Evolutionary conservation across 1,140 invertebrate genomes (phyloP).

Genomic region (Spodoptera litura): DNA sequence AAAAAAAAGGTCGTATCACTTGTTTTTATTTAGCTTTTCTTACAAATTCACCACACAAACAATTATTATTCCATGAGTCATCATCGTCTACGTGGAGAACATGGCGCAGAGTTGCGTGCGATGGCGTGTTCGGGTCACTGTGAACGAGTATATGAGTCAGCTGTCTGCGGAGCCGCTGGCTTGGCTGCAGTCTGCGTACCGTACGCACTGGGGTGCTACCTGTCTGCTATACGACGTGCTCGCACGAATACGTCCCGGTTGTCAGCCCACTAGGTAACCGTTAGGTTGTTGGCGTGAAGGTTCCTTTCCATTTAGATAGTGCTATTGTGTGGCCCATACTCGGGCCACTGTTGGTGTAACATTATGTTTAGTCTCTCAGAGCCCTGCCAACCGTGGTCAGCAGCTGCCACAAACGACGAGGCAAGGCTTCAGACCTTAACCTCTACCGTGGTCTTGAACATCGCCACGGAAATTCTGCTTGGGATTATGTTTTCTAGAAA

Average conservation of each 20-base stretch:
- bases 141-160: constrained; percentile 52
- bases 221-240: constrained; percentile 61
- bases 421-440: constrained; percentile 12
- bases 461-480: constrained; percentile 13
- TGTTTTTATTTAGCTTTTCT: constrained; percentile 70
- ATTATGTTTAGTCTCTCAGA: constrained; percentile 72
- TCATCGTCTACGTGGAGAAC: constrained; percentile 73
- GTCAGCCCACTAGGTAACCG: constrained; percentile 84
- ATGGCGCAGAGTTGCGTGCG: constrained; percentile 60
- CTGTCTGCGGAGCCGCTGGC: constrained; percentile 43
- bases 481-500: constrained; percentile 12
- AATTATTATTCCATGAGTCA: constrained; percentile 85
- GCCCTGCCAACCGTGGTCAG: constrained; percentile 47
- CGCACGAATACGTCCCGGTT: constrained; percentile 68
- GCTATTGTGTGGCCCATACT: constrained; percentile 50
- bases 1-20: constrained; percentile 63
- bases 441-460: constrained; percentile 3
- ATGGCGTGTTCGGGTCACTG: constrained; percentile 57
- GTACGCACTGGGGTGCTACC: constrained; percentile 50
- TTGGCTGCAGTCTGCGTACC: constrained; percentile 38
- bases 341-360: constrained; percentile 65
- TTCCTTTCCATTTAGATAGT: constrained; percentile 59
- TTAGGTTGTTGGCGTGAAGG: constrained; percentile 72
- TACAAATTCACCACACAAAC: constrained; percentile 78
- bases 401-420: constrained; percentile 43